phyloP scores from a whole-genome alignment of 2,113 vertebrate species.

The Enhydra lutris region DNA sequence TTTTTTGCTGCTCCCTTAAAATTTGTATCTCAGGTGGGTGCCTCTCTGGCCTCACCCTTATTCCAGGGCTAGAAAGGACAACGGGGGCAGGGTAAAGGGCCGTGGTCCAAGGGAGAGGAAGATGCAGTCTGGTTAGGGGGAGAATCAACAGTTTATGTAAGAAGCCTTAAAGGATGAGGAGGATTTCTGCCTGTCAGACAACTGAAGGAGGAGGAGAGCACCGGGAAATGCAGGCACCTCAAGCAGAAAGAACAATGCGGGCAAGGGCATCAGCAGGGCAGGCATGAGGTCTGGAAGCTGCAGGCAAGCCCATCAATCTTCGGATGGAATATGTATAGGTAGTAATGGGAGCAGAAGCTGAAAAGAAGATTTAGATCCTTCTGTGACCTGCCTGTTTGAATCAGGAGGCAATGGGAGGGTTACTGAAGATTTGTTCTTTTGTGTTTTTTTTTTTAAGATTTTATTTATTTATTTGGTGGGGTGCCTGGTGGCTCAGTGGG shows the following conservation, averaged over 20 bases:
- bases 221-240: background rate
- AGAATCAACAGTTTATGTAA: background rate
- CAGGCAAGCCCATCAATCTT: background rate
- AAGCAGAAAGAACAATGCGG: background rate
- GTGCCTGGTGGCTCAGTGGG: no score
- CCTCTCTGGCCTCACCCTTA: background rate
- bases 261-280: background rate
- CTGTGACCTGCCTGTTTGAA: background rate
- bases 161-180: background rate
- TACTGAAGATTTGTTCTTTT: background rate
- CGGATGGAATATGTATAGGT: background rate
- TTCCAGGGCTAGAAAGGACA: background rate
- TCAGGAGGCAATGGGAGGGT: background rate
- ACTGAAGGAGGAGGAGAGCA: background rate
- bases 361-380: background rate
- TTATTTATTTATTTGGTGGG: no score
- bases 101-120: background rate
- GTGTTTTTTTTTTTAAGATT: background rate
- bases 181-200: background rate
- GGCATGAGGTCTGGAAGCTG: background rate
- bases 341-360: background rate
- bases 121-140: background rate
- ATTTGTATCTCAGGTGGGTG: background rate
- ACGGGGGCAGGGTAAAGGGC: background rate
- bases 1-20: background rate